Evolutionary conservation across 2,888 invertebrate species (phyloP).

Genomic region (Caenorhabditis drosophilae): DNA sequence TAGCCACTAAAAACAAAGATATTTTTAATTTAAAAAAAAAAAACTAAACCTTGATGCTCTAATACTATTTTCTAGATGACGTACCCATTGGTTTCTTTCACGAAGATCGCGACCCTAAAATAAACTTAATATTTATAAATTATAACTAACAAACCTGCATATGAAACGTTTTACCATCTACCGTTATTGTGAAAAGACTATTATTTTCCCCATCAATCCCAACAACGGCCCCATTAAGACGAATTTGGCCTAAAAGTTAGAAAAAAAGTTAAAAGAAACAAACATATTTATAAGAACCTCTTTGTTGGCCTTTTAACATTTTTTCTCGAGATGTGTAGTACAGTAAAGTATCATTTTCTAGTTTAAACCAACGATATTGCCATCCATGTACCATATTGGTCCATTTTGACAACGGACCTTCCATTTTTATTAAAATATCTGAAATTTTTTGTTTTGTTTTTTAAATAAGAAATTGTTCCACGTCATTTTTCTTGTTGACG

Average conservation of each 20-base stretch:
- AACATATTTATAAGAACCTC: conserved; percentile 44
- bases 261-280: neutral
- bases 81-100: conserved; percentile 94
- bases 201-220: conserved; percentile 97
- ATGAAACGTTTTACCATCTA: conserved; percentile 98
- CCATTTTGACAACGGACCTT: conserved; percentile 94
- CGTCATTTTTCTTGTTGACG: neutral
- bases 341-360: conserved; percentile 92
- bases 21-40: neutral
- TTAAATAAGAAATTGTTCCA: no score
- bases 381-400: conserved; percentile 98
- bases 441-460: neutral
- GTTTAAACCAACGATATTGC: conserved; percentile 96
- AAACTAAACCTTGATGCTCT: conserved; percentile 51
- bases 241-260: conserved; percentile 80
- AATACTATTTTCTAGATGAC: conserved; percentile 91
- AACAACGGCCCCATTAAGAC: conserved; percentile 90
- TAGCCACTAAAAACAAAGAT: conserved; percentile 14
- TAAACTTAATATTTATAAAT: conserved; percentile 1
- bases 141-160: conserved; percentile 77
- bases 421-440: conserved; percentile 71
- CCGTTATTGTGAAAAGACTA: conserved; percentile 97
- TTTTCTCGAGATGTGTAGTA: conserved; percentile 81
- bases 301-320: conserved; percentile 88
- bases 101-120: conserved; percentile 83